Conservation (phyloP, 2,797 vertebrate species). For the Poliocrania exsul region DNA sequence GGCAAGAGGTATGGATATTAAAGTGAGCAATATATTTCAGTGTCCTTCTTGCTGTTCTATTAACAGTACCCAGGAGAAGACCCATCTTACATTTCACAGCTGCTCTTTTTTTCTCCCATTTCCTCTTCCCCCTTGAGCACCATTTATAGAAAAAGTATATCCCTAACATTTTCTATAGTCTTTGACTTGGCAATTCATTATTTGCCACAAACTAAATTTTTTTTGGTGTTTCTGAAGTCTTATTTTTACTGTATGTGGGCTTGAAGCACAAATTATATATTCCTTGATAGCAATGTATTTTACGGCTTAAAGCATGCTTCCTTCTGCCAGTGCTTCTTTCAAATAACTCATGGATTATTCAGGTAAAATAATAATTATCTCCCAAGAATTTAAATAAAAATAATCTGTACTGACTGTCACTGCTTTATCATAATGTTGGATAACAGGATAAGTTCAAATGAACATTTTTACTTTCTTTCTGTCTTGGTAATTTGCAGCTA, state of each 20-base stretch:
- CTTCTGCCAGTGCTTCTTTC: conserved; percentile 24
- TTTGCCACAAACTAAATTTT: neutral
- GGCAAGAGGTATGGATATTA: conserved; percentile 8
- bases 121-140: neutral
- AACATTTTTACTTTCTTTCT: conserved; percentile 38
- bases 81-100: conserved; percentile 16
- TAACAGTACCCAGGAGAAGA: conserved; percentile 24
- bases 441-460: conserved; percentile 46
- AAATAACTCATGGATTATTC: conserved; percentile 46
- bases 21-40: conserved; percentile 36
- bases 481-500: conserved; percentile 33
- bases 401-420: conserved; percentile 1
- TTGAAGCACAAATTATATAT: conserved; percentile 54
- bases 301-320: conserved; percentile 6
- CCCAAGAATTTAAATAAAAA: conserved; percentile 54
- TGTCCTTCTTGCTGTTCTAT: neutral
- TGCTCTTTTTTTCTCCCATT: conserved; percentile 11
- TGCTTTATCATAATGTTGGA: conserved; percentile 8
- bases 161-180: conserved; percentile 5
- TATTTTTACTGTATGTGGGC: conserved; percentile 10
- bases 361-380: conserved; percentile 67
- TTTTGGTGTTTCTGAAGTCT: neutral
- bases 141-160: neutral
- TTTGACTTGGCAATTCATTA: conserved; percentile 23
- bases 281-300: conserved; percentile 21